Base-by-base conservation (phyloP, 1,140 invertebrate species). In the Papilio dardanus region DNA sequence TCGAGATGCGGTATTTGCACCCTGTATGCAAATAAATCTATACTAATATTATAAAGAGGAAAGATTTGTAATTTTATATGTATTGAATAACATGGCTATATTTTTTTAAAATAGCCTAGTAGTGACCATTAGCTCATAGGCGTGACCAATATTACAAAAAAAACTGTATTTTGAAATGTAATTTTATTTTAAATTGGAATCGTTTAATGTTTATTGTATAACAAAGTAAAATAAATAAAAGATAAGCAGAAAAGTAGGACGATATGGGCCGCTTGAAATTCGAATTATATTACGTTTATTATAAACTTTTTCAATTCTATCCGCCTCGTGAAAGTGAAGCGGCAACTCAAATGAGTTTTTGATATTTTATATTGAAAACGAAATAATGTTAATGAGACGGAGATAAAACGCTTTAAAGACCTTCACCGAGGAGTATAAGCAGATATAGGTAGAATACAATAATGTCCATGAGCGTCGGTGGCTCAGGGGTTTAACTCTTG, bases 271-370 rank as follows among this genome's bases (percentile, higher is more conserved):
- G 73, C 66, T 76, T 75, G 10, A 76, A 80, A 77, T 73, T 69
- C 54, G 37, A 82, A 79, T 82, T 76, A 81, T 79, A 80, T 81
- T 76, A 69, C 65, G 69, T 76, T 76, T 76, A 50, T 40, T 62
- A 62, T 46, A 77, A 90, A 89, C 85, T 90, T 90, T 89, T 87
- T 89, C 87, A 88, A 89, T 90, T 88, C 84, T 74, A 50, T 69
- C 77, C 76, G 83, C 79, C 84, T 83, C 82, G 83, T 83, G 71
- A 82, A 86, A 62, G 75, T 85, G 77, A 77, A 82, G 83, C 87
- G 83, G 82, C 74, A 77, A 81, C 69, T 83, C 84, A 88, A 88
- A 88, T 87, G 85, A 88, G 83, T 88, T 90, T 88, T 81, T 83
- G 80, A 86, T 77, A 81, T 79, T 84, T 77, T 76, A 76, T 67